phyloP scores from a whole-genome alignment of 2,113 vertebrate genomes.

The Elgaria multicarinata region DNA sequence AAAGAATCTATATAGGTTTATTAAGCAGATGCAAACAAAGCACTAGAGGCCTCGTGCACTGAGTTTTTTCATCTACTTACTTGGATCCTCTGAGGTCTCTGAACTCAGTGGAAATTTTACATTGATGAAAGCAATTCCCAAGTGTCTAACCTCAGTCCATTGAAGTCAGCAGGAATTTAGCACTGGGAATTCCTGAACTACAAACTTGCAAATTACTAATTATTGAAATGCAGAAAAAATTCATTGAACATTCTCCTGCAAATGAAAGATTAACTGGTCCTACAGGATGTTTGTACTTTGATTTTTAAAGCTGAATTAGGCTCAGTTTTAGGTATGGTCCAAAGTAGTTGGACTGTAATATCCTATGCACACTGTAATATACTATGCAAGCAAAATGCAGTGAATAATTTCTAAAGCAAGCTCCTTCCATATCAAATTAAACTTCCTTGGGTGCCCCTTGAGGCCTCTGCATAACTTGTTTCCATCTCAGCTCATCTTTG shows the following conservation, averaged over 20 bases:
- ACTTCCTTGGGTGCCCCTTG: not conserved
- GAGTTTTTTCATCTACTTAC: not conserved
- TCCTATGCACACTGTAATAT: not conserved
- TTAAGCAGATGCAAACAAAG: conserved; percentile 2
- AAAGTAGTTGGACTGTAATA: not conserved
- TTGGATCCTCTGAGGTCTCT: not conserved
- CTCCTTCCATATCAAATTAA: not conserved
- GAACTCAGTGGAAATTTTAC: not conserved
- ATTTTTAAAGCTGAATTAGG: not conserved
- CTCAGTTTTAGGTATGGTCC: not conserved
- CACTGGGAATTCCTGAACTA: conserved; percentile 4
- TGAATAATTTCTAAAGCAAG: not conserved
- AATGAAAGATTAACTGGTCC: not conserved
- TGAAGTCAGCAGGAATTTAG: conserved; percentile 13
- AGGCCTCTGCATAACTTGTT: not conserved
- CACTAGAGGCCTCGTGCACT: not conserved
- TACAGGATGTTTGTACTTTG: not conserved
- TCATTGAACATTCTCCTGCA: not conserved
- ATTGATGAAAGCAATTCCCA: not conserved
- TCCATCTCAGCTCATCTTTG: conserved; percentile 1
- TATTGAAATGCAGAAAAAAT: not conserved
- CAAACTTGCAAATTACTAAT: not conserved
- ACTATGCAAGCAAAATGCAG: not conserved
- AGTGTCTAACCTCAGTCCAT: not conserved
- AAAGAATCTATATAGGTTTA: not conserved